Evolutionary conservation across 2,888 invertebrate species (phyloP).

Genomic region (Mythimna pallens): DNA sequence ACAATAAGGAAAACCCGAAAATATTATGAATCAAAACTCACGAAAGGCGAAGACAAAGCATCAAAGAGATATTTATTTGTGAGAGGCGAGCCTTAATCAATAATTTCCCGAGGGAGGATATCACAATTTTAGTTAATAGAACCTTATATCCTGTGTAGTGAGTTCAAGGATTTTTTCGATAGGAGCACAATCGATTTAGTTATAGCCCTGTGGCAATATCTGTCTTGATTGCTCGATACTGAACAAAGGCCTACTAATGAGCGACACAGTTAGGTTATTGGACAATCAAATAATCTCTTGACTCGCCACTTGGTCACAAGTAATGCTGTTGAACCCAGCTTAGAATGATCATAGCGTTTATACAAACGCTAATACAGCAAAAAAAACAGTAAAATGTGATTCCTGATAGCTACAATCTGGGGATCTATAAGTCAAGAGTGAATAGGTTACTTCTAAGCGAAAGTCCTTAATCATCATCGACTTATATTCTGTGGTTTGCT

Average conservation of each 20-base stretch:
- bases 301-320: neutral
- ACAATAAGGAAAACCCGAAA: neutral
- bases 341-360: no score
- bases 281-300: neutral
- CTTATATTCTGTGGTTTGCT: no score
- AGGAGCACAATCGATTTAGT: conserved; percentile 25
- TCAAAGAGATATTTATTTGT: conserved; percentile 6
- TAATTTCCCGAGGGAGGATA: conserved; percentile 45
- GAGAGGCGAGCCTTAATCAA: conserved; percentile 10
- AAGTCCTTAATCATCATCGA: no score
- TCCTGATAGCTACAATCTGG: no score
- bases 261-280: neutral
- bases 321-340: no score
- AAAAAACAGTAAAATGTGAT: no score
- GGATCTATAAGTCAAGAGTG: no score
- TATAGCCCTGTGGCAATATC: conserved; percentile 16
- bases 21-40: neutral
- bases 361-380: no score
- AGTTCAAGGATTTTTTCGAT: conserved; percentile 21
- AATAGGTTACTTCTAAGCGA: no score
- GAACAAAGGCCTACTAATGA: conserved; percentile 26
- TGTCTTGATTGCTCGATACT: conserved; percentile 16
- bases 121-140: conserved; percentile 36
- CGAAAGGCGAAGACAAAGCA: neutral
- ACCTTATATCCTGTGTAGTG: conserved; percentile 23